A percentile compares a stretch with the other conserved stretches of the same genome.
Evolutionary conservation across 2,888 invertebrate genomes (phyloP).

Genomic region (Phyto melanocephala): DNA sequence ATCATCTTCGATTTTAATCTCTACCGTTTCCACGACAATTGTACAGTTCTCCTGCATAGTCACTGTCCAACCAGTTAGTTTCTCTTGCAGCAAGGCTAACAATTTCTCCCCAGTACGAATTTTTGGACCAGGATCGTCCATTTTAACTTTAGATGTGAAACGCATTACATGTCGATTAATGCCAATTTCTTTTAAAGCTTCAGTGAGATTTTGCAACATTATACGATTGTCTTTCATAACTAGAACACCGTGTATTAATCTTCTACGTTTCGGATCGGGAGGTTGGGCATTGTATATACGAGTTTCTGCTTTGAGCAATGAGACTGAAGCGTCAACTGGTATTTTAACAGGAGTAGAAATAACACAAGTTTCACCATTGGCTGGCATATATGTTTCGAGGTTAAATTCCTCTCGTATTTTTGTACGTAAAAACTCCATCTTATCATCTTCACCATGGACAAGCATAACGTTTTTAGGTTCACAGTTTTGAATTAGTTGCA

Average conservation of each 20-base stretch:
- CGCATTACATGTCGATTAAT: constrained; percentile 87
- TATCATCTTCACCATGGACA: constrained; percentile 98
- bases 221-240: constrained; percentile 93
- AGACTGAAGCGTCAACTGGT: constrained; percentile 92
- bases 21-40: constrained; percentile 93
- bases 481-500: constrained; percentile 98
- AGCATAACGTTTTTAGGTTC: constrained; percentile 97
- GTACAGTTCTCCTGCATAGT: constrained; percentile 89
- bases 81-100: constrained; percentile 86
- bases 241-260: constrained; percentile 91
- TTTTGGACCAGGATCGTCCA: constrained; percentile 89
- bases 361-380: constrained; percentile 97
- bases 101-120: constrained; percentile 89
- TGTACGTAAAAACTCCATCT: constrained; percentile 98
- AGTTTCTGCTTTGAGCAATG: constrained; percentile 89
- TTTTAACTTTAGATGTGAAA: constrained; percentile 92
- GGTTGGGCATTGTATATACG: constrained; percentile 88
- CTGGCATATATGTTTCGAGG: constrained; percentile 95
- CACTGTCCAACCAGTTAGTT: constrained; percentile 89
- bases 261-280: constrained; percentile 92
- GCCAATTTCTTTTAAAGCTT: constrained; percentile 92
- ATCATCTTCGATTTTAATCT: constrained; percentile 93
- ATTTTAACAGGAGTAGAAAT: constrained; percentile 93
- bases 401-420: constrained; percentile 96
- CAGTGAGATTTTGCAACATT: constrained; percentile 92